These are phyloP conservation scores for Drosophila tropicalis DNA, from an alignment of 1,140 invertebrate genomes.

Conservation along the genomic window DNA sequence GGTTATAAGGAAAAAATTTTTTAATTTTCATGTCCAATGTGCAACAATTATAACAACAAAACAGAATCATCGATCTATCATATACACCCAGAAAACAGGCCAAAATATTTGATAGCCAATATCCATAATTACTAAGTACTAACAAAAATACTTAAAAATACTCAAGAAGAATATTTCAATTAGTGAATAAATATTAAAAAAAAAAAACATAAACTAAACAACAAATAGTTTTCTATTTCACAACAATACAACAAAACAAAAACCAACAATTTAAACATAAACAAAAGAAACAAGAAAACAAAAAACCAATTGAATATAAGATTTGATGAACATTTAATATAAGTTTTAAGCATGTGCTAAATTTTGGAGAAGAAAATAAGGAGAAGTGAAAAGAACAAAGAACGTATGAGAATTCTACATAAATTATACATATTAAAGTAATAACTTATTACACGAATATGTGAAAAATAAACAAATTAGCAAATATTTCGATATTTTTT, in stretches of 20 bases:
- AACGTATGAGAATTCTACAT: slow-evolving; percentile 50
- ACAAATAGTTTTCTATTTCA: slow-evolving; percentile 76
- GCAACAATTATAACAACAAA: slow-evolving; percentile 31
- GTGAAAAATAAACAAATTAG: slow-evolving; percentile 76
- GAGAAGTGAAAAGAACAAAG: slow-evolving; percentile 40
- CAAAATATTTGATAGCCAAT: slow-evolving; percentile 78
- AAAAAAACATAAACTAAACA: slow-evolving; percentile 23
- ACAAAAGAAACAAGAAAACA: slow-evolving; percentile 4
- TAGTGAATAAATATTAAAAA: slow-evolving; percentile 44
- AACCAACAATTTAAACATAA: slow-evolving; percentile 30
- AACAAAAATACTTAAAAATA: slow-evolving; percentile 41
- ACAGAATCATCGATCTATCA: slow-evolving; percentile 59
- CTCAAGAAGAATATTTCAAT: slow-evolving; percentile 67
- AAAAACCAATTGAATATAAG: slow-evolving; percentile 75
- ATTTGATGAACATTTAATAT: slow-evolving; percentile 69
- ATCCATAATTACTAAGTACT: slow-evolving; percentile 43
- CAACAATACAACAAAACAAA: slow-evolving; percentile 30
- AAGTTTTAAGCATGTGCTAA: slow-evolving; percentile 63
- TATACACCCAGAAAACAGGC: slow-evolving; percentile 46
- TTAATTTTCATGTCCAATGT: slow-evolving; percentile 54
- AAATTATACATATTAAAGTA: slow-evolving; percentile 64
- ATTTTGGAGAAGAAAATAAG: slow-evolving; percentile 37
- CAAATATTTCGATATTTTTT: slow-evolving; percentile 46
- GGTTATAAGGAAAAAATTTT: slow-evolving; percentile 28
- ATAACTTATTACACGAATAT: slow-evolving; percentile 56